Base-by-base conservation (phyloP, 1,140 invertebrate species). In the Steinernema khuongi region DNA sequence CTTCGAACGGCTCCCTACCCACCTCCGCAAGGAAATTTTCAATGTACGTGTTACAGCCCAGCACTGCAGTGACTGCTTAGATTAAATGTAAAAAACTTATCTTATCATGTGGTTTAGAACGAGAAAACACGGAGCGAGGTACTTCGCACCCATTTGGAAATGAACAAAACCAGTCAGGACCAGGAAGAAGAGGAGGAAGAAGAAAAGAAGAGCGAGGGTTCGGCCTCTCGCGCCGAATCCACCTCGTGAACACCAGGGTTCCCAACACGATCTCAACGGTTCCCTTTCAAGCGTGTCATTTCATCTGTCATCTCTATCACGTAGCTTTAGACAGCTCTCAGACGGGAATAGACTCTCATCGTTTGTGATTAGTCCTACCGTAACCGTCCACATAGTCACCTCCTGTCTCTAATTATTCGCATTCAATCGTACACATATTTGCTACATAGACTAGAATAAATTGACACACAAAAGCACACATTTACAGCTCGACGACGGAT, bases 1-100 rank as follows among this genome's bases (percentile, higher is more conserved):
- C 50, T 14, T 60, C 50, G 50, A 60, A 22, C 50, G 50, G 4
- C 50, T 60, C 19, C 50, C 50, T 14, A 60, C 4, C 19, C 50
- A 60, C 19, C 50, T 60, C 2, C 50, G 50, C 14, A 60, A 60
- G 50, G 50, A 60, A 26, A 60, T 60, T 60, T 60, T 60, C 50
- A 60, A 26, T 22, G 50, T 60, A 60, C 14, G 2, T 26, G 22
- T 4, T 60, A n/a, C n/a, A n/a, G n/a, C n/a, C n/a, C n/a, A n/a
- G n/a, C n/a, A n/a, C n/a, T n/a, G n/a, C n/a, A n/a, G n/a, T n/a
- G n/a, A n/a, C n/a, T n/a, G n/a, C n/a, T n/a, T n/a, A n/a, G n/a
- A n/a, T n/a, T n/a, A n/a, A n/a, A n/a, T 41, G n/a, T n/a, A 7
- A 41, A 41, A 41, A 41, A 41, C n/a, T 7, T 41, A n/a, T 41